These are phyloP conservation scores for Limenitis camilla DNA, from an alignment of 2,888 invertebrate species.

Conservation along the genomic window DNA sequence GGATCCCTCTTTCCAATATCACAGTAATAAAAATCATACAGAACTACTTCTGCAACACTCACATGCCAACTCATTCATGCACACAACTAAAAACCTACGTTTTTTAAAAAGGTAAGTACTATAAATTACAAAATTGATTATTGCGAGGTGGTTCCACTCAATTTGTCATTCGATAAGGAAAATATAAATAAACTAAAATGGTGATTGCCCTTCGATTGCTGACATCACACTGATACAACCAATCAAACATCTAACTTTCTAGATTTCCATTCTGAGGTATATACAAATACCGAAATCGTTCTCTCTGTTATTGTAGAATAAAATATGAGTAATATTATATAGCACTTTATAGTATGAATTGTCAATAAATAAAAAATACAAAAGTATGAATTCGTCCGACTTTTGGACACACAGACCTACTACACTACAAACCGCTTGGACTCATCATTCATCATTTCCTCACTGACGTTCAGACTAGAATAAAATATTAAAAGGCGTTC, in stretches of 20 bases:
- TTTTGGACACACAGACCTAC: slow-evolving; percentile 22
- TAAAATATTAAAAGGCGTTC: slow-evolving; percentile 35
- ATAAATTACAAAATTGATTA: slow-evolving; percentile 16
- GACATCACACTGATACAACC: not conserved
- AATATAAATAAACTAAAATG: slow-evolving; percentile 3
- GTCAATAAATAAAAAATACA: slow-evolving; percentile 39
- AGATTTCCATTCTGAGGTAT: slow-evolving; percentile 7
- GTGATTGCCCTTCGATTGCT: not conserved
- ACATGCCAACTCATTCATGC: slow-evolving; percentile 38
- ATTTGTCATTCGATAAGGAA: slow-evolving; percentile 6
- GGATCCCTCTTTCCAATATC: slow-evolving; percentile 60
- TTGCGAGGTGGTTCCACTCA: slow-evolving; percentile 22
- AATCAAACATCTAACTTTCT: slow-evolving; percentile 10
- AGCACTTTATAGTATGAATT: slow-evolving; percentile 29
- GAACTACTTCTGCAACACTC: slow-evolving; percentile 42
- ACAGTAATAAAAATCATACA: slow-evolving; percentile 63
- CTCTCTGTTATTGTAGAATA: slow-evolving; percentile 25
- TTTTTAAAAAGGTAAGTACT: slow-evolving; percentile 23
- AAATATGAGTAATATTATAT: slow-evolving; percentile 30
- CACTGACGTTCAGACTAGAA: slow-evolving; percentile 60
- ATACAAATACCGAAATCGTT: too few relatives aligned
- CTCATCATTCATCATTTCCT: slow-evolving; percentile 33
- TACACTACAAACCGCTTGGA: not conserved
- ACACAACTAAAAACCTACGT: slow-evolving; percentile 36
- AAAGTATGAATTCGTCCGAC: slow-evolving; percentile 31